phyloP scores from a whole-genome alignment of 2,888 invertebrate species.

The Drosophila phalerata region DNA sequence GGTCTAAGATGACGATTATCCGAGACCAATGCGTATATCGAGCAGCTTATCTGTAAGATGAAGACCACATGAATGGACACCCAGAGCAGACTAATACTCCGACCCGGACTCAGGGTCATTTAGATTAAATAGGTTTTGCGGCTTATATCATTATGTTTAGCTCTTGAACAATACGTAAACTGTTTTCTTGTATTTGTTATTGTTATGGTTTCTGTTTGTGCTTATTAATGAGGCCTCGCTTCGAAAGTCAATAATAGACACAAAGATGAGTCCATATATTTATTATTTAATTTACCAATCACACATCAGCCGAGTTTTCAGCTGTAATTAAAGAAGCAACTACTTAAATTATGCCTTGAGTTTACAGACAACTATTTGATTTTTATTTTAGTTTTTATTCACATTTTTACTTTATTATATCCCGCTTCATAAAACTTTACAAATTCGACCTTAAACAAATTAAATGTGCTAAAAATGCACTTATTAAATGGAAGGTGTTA shows the following conservation, averaged over 20 bases:
- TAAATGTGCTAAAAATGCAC: constrained; percentile 61
- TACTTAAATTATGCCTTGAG: constrained; percentile 37
- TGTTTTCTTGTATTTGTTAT: constrained; percentile 40
- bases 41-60: constrained; percentile 35
- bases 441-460: constrained; percentile 61
- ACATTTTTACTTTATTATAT: constrained; percentile 7
- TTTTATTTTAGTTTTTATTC: constrained; percentile 9
- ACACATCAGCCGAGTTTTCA: constrained; percentile 19
- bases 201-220: constrained; percentile 36
- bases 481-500: constrained; percentile 58
- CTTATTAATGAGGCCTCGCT: constrained; percentile 65
- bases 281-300: constrained; percentile 33
- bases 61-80: constrained; percentile 10
- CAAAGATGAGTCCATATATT: constrained; percentile 18
- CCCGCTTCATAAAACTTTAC: constrained; percentile 63
- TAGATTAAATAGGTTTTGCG: constrained; percentile 71
- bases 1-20: constrained; percentile 33
- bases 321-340: constrained; percentile 37
- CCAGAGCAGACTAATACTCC: constrained; percentile 10
- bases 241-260: constrained; percentile 43
- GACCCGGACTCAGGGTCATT: constrained; percentile 63
- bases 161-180: constrained; percentile 58
- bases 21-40: constrained; percentile 20
- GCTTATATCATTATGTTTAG: constrained; percentile 67
- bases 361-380: constrained; percentile 4